phyloP scores from a whole-genome alignment of 92 coral and sea anemone species.

The Zoanthus sansibaricus region DNA sequence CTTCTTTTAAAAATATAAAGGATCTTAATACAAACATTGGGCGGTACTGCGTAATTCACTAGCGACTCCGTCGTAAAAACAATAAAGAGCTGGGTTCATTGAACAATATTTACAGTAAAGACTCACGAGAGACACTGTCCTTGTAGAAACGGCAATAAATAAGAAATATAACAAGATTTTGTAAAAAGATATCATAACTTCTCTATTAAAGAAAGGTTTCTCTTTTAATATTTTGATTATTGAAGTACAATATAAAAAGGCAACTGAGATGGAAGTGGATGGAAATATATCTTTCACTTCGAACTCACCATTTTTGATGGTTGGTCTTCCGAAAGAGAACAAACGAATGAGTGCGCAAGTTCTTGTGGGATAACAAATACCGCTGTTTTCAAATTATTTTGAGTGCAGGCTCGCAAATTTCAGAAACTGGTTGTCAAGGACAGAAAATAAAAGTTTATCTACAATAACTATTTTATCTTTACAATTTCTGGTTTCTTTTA shows the following conservation, averaged over 20 bases:
- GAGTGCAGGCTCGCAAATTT: background rate
- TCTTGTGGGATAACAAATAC: conserved; percentile 63
- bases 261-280: conserved; percentile 75
- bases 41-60: too few relatives aligned
- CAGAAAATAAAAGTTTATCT: background rate
- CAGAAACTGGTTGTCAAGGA: background rate
- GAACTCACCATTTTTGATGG: conserved; percentile 86
- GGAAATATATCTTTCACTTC: conserved; percentile 15
- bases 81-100: too few relatives aligned
- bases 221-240: background rate
- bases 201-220: background rate
- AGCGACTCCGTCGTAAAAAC: too few relatives aligned
- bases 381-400: conserved; percentile 22
- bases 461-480: background rate
- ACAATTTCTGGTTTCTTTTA: background rate
- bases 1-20: too few relatives aligned
- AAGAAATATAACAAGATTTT: background rate
- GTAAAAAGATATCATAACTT: background rate
- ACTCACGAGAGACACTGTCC: background rate
- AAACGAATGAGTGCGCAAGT: conserved; percentile 48
- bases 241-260: background rate
- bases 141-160: background rate
- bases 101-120: too few relatives aligned
- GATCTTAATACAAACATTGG: too few relatives aligned
- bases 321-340: conserved; percentile 67